Evolutionary conservation across 92 coral and sea anemone species (phyloP).

Genomic region (Zoanthus sociatus): DNA sequence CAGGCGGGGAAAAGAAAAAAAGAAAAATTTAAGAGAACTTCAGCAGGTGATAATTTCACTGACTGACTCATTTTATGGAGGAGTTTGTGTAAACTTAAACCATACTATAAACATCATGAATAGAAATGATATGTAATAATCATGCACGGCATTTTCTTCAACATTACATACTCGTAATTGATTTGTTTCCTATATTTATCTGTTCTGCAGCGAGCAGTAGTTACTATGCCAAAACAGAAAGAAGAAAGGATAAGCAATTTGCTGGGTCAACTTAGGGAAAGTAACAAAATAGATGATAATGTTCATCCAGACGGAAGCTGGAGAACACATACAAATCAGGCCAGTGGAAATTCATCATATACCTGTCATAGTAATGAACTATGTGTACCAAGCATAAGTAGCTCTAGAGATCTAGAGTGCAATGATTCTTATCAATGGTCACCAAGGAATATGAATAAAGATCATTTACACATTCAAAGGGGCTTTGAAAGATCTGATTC

Average conservation of each 20-base stretch:
- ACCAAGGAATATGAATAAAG: neutral
- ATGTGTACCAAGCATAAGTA: neutral
- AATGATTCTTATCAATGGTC: neutral
- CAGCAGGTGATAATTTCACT: slow-evolving; percentile 59
- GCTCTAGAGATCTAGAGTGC: neutral
- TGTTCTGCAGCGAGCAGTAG: slow-evolving; percentile 73
- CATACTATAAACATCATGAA: too few species aligned
- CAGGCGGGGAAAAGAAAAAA: slow-evolving; percentile 66
- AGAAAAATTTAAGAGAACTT: slow-evolving; percentile 57
- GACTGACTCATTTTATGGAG: too few species aligned
- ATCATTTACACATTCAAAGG: neutral
- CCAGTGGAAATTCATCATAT: neutral
- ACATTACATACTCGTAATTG: too few species aligned
- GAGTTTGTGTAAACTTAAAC: too few species aligned
- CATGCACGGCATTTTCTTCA: too few species aligned
- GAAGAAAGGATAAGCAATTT: slow-evolving; percentile 74
- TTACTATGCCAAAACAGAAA: slow-evolving; percentile 78
- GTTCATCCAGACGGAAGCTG: slow-evolving; percentile 28
- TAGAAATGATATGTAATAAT: too few species aligned
- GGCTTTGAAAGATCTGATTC: neutral
- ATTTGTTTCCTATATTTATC: too few species aligned
- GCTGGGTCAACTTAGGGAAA: slow-evolving; percentile 59
- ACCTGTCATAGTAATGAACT: neutral
- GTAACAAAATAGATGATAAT: slow-evolving; percentile 14
- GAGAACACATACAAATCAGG: neutral